A percentile compares a stretch with the other conserved stretches of the same genome.
Evolutionary conservation across 1,140 invertebrate species (phyloP).

Genomic region (Megathymus violae): DNA sequence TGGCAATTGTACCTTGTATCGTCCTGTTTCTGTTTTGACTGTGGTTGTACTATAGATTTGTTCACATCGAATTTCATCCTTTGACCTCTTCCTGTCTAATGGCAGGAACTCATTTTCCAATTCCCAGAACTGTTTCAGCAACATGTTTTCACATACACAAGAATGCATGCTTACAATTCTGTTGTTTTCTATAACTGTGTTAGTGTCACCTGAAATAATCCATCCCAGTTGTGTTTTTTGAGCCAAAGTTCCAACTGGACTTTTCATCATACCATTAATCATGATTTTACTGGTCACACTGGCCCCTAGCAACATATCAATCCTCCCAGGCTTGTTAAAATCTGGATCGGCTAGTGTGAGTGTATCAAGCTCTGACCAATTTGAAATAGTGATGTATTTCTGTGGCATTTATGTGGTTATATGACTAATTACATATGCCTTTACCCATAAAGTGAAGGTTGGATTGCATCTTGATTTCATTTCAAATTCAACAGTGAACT

Average conservation of each 20-base stretch:
- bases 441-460: conserved; percentile 15
- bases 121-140: too few relatives aligned
- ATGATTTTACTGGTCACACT: too few relatives aligned
- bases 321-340: conserved; percentile 17
- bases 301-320: too few relatives aligned
- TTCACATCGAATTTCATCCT: conserved; percentile 14
- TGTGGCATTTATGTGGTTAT: conserved; percentile 27
- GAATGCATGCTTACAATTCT: too few relatives aligned
- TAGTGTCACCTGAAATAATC: too few relatives aligned
- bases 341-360: conserved; percentile 32
- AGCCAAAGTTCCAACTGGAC: too few relatives aligned
- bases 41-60: conserved; percentile 13
- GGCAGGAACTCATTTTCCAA: too few relatives aligned
- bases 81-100: too few relatives aligned
- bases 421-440: conserved; percentile 31
- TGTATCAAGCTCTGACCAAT: conserved; percentile 25
- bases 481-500: conserved; percentile 21
- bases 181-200: too few relatives aligned
- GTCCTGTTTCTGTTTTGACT: background rate
- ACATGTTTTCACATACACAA: too few relatives aligned
- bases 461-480: conserved; percentile 18
- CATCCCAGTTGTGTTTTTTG: too few relatives aligned
- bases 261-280: too few relatives aligned
- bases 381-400: conserved; percentile 2
- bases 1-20: conserved; percentile 13